phyloP scores from a whole-genome alignment of 2,113 vertebrate species.

The Shinisaurus crocodilurus region DNA sequence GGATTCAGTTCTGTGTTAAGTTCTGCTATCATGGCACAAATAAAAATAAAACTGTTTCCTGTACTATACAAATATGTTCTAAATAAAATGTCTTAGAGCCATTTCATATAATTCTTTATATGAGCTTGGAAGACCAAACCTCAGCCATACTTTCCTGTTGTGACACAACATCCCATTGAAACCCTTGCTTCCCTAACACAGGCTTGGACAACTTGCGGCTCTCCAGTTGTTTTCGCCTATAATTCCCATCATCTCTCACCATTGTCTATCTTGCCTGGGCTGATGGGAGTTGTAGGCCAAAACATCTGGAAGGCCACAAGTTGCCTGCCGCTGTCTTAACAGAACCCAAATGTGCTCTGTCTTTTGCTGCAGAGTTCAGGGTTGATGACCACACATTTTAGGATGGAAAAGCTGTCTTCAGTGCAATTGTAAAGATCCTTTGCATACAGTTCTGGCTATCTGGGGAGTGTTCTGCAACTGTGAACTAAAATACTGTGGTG shows the following conservation, averaged over 20 bases:
- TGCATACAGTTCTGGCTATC: not conserved
- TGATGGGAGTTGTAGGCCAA: too few relatives aligned
- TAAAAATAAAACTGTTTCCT: not conserved
- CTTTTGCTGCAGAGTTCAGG: not conserved
- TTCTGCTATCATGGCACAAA: not conserved
- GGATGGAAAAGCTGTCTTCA: not conserved
- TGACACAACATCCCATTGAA: not conserved
- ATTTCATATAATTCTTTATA: not conserved
- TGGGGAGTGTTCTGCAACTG: not conserved
- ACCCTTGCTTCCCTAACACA: not conserved
- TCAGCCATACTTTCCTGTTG: not conserved
- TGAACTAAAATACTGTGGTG: not conserved
- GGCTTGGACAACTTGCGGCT: too few relatives aligned
- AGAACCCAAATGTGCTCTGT: not conserved
- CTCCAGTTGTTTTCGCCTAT: too few relatives aligned
- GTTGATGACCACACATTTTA: not conserved
- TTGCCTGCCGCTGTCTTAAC: not conserved
- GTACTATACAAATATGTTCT: fast-evolving
- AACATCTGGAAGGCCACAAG: too few relatives aligned
- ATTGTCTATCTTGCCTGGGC: too few relatives aligned
- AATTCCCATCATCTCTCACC: too few relatives aligned
- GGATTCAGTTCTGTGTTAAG: not conserved
- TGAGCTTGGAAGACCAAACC: not conserved
- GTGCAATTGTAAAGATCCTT: not conserved
- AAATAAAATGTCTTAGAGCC: not conserved